Conservation (phyloP, 2,888 invertebrate species). For the Orchesellides sinensis region DNA sequence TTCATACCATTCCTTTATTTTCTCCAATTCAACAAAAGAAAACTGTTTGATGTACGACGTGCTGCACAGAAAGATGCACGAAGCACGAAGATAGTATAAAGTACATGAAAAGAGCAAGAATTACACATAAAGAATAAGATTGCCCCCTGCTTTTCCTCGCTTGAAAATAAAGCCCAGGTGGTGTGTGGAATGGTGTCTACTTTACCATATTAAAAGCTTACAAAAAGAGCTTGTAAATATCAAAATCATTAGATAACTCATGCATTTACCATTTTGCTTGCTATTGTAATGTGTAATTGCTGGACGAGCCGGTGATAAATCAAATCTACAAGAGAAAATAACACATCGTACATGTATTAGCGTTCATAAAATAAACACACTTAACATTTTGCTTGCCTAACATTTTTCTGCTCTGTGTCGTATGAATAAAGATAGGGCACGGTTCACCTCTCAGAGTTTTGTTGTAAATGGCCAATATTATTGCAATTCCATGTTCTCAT, state of each 20-base stretch:
- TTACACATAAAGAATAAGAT: too few species aligned
- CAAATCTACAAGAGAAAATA: slow-evolving; percentile 19
- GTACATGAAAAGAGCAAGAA: background rate
- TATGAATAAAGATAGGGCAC: background rate
- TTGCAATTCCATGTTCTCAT: slow-evolving; percentile 17
- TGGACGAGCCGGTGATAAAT: slow-evolving; percentile 23
- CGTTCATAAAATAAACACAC: background rate
- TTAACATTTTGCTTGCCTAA: background rate
- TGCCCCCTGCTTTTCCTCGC: background rate
- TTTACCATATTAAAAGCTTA: background rate
- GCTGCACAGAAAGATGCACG: background rate
- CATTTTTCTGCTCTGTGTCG: too few species aligned
- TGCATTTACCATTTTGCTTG: slow-evolving; percentile 14
- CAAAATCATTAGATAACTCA: slow-evolving; percentile 9
- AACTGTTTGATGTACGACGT: background rate
- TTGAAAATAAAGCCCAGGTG: background rate
- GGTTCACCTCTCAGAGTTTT: background rate
- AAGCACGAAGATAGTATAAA: background rate
- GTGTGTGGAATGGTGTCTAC: background rate
- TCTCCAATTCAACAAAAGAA: slow-evolving; percentile 3
- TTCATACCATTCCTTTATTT: too few species aligned
- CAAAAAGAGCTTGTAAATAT: background rate
- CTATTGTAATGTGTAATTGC: slow-evolving; percentile 32
- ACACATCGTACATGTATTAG: background rate
- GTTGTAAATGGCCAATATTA: background rate